A percentile compares a stretch with the other conserved stretches of the same genome.
Evolutionary conservation across 2,888 invertebrate species (phyloP).

Genomic region (Polyploca ridens): DNA sequence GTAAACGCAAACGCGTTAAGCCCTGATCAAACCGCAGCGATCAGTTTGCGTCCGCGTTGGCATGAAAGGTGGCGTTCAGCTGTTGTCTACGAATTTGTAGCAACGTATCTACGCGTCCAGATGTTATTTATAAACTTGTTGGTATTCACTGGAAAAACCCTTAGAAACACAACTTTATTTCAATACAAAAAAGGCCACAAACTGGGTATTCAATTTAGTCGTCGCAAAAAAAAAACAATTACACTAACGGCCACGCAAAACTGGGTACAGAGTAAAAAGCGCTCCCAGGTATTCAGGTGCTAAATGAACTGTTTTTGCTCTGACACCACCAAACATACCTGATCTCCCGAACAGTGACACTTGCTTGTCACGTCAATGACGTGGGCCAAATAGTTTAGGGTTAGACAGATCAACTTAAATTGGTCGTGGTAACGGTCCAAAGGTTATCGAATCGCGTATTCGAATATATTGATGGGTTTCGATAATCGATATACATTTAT

Average conservation of each 20-base stretch:
- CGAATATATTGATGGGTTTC: constrained; percentile 32
- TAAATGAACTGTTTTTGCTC: constrained; percentile 49
- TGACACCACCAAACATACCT: constrained; percentile 30
- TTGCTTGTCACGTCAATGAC: constrained; percentile 19
- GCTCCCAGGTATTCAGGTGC: constrained; percentile 46
- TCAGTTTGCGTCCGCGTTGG: too few relatives aligned
- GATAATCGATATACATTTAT: constrained; percentile 40
- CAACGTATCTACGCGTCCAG: too few relatives aligned
- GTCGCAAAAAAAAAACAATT: constrained; percentile 43
- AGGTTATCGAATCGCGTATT: constrained; percentile 36
- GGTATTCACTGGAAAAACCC: too few relatives aligned
- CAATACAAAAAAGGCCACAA: constrained; percentile 1
- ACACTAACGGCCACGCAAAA: constrained; percentile 42
- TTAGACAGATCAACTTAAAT: constrained; percentile 25
- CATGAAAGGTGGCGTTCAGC: too few relatives aligned
- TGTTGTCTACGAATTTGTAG: too few relatives aligned
- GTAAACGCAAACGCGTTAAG: too few relatives aligned
- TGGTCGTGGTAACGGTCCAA: constrained; percentile 42
- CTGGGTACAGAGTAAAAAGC: constrained; percentile 41
- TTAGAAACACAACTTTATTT: too few relatives aligned
- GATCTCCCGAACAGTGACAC: constrained; percentile 22
- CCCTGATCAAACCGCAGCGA: too few relatives aligned
- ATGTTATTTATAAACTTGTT: too few relatives aligned
- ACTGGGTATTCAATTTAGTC: constrained; percentile 7
- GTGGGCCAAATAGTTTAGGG: constrained; percentile 25